phyloP scores from a whole-genome alignment of 2,888 invertebrate genomes.

The Cephus pulcher region DNA sequence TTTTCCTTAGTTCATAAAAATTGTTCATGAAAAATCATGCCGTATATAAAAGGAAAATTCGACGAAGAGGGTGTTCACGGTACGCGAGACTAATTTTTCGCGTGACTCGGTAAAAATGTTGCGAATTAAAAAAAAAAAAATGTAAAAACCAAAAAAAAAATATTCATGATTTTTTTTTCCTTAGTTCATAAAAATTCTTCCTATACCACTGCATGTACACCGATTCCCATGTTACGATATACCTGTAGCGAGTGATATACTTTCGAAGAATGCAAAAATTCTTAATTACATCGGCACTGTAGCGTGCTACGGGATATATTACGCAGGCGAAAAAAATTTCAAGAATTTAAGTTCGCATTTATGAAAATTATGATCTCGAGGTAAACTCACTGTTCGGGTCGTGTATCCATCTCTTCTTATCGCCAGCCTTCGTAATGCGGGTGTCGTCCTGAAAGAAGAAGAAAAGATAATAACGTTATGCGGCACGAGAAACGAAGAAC shows the following conservation, averaged over 20 bases:
- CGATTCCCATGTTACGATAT: too few species aligned
- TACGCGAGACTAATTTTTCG: neutral
- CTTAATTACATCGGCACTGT: too few species aligned
- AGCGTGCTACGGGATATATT: neutral
- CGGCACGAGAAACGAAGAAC: neutral
- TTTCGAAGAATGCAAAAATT: too few species aligned
- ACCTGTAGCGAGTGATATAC: too few species aligned
- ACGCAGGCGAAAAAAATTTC: neutral
- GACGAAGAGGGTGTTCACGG: neutral
- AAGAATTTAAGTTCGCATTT: neutral
- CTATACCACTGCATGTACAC: too few species aligned
- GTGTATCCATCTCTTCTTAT: constrained; percentile 82
- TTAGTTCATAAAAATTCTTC: too few species aligned
- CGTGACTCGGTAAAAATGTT: neutral
- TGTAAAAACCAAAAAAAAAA: too few species aligned
- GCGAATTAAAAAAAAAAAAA: too few species aligned
- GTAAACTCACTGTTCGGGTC: constrained; percentile 79
- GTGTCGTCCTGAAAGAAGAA: constrained; percentile 69
- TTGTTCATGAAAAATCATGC: too few species aligned
- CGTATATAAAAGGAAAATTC: neutral
- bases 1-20: too few species aligned
- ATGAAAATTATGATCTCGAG: neutral
- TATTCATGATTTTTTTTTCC: too few species aligned
- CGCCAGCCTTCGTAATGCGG: constrained; percentile 69
- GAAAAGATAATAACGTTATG: neutral